These are phyloP conservation scores for Acanthopleura granulata DNA, from an alignment of 2,888 invertebrate species.

Conservation along the genomic window DNA sequence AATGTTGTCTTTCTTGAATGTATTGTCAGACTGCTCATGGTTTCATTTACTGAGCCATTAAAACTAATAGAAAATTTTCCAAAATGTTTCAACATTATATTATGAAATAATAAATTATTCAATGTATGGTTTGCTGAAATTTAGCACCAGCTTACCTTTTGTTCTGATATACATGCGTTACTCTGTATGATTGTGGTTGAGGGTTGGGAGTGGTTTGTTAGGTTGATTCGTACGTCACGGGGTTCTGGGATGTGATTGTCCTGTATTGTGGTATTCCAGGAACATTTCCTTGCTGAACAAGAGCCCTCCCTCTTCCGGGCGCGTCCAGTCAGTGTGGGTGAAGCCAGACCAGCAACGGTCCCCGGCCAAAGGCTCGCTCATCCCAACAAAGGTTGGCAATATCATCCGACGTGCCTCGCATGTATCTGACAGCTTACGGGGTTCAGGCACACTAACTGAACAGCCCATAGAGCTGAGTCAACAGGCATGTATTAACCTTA, in stretches of 20 bases:
- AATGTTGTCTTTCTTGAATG: too few relatives aligned
- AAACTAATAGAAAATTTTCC: too few relatives aligned
- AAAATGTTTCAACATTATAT: too few relatives aligned
- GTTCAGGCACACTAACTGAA: constrained; percentile 33
- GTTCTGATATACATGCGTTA: too few relatives aligned
- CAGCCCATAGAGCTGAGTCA: constrained; percentile 74
- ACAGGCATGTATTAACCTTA: constrained; percentile 76
- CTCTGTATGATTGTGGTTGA: too few relatives aligned
- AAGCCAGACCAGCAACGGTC: constrained; percentile 28
- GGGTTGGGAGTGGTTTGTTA: background rate
- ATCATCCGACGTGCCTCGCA: constrained; percentile 48
- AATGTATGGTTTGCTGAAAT: too few relatives aligned
- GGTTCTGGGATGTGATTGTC: background rate
- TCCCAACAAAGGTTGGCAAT: constrained; percentile 38
- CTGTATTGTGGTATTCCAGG: constrained; percentile 25
- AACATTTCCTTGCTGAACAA: constrained; percentile 21
- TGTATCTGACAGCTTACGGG: constrained; percentile 33
- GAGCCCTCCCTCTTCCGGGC: constrained; percentile 30
- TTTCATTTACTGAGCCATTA: too few relatives aligned
- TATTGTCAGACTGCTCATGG: too few relatives aligned
- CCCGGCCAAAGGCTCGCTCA: constrained; percentile 30
- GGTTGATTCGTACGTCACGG: background rate
- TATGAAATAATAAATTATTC: too few relatives aligned
- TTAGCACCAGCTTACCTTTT: too few relatives aligned
- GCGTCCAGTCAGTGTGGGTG: constrained; percentile 52